Base-by-base conservation (phyloP, 2,888 invertebrate species). In the Hypselothyrea guttata region DNA sequence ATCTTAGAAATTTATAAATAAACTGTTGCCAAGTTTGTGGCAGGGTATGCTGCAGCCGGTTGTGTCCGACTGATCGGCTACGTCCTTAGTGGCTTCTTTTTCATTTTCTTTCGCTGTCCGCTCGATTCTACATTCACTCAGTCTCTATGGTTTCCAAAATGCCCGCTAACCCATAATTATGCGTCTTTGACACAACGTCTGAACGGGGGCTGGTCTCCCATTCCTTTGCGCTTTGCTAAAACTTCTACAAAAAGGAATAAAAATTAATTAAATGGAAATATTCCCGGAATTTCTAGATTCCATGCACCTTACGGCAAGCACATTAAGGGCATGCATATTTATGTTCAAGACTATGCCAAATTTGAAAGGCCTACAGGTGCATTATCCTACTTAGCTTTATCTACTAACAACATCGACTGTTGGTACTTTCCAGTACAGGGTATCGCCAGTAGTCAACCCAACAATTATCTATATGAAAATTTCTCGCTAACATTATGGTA, bases 141-240 rank as follows among this genome's bases (percentile, higher is more conserved):
- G 22, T 41, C 30, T 47, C 34, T 22, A 40, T 34, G 56, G 12
- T 59, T 60, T 48, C 37, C 60, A 41, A 46, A 66, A 45, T 69
- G 59, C 30, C 56, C 63, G 64, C 72, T 69, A 84, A 76, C 86
- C 86, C 83, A 72, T 86, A 88, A 87, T 87, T 88, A 88, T 71
- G 74, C 71, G 70, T 81, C 78, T 87, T 87, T 87, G 82, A 78
- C 47, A 62, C 51, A 63, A 63, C 47, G 55, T 56, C 71, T 62
- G 70, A 5, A 62, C 41, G 48, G 37, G 33, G 33, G 31, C 55
- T 31, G 46, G 37, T 46, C 51, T 49, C 52, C 28, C 30, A 46
- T 42, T 51, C 8, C 48, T 69, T 64, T 71, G 71, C 12, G 27
- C 13, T 9, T 27, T 54, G 62, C 49, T 57, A 38, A 57, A 68